Evolutionary conservation across 2,888 invertebrate species (phyloP).

Genomic region (Parelbella ahira): DNA sequence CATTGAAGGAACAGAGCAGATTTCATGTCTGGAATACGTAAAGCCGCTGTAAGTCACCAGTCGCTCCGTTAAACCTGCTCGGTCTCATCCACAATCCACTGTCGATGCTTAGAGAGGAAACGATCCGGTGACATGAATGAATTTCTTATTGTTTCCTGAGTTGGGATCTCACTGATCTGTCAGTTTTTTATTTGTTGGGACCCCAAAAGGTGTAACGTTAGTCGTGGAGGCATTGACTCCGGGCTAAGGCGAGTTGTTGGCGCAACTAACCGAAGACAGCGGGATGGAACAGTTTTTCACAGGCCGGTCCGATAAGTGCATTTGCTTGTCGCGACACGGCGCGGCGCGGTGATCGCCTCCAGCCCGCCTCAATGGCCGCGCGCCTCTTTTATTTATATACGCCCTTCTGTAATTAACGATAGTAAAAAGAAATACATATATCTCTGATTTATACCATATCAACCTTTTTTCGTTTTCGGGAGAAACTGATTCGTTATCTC

Average conservation of each 20-base stretch:
- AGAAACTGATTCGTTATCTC: constrained; percentile 42
- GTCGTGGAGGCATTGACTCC: constrained; percentile 66
- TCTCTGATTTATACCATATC: constrained; percentile 67
- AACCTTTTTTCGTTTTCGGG: constrained; percentile 45
- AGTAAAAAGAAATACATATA: constrained; percentile 68
- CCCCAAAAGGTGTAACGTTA: constrained; percentile 61
- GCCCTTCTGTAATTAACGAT: constrained; percentile 75
- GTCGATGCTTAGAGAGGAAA: constrained; percentile 25
- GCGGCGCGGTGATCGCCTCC: constrained; percentile 65
- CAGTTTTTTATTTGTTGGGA: constrained; percentile 55
- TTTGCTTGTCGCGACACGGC: constrained; percentile 78
- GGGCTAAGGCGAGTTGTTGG: constrained; percentile 58
- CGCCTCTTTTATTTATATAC: constrained; percentile 73
- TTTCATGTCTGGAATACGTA: too few species aligned
- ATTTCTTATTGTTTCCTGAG: constrained; percentile 60
- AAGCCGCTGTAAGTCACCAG: too few species aligned
- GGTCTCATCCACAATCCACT: too few species aligned
- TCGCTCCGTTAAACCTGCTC: too few species aligned
- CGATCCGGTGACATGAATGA: constrained; percentile 47
- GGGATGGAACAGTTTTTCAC: constrained; percentile 72
- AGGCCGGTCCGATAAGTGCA: constrained; percentile 78
- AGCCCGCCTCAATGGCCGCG: constrained; percentile 65
- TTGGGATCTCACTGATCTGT: constrained; percentile 51
- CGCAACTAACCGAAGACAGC: constrained; percentile 69
- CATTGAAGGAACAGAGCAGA: too few species aligned